Evolutionary conservation across 2,113 vertebrate species (phyloP).

Genomic region (Hippocampus abdominalis): DNA sequence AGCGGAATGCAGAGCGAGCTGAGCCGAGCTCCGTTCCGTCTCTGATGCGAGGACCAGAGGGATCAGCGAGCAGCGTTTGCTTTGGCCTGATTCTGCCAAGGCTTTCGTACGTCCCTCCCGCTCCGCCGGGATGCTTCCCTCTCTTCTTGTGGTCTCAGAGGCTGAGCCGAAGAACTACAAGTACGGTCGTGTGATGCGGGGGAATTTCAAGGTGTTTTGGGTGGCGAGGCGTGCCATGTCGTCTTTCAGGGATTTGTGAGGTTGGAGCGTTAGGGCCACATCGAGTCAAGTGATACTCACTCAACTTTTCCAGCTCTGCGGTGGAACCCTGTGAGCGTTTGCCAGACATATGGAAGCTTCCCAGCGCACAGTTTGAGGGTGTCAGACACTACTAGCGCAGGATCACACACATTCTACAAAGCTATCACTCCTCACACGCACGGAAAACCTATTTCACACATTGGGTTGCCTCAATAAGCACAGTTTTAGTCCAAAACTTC

Average conservation of each 20-base stretch:
- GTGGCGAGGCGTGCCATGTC: slow-evolving; percentile 7
- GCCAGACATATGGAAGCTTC: slow-evolving; percentile 23
- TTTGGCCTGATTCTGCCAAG: slow-evolving; percentile 69
- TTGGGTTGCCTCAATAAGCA: slow-evolving; percentile 19
- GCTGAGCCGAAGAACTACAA: slow-evolving; percentile 54
- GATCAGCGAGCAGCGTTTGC: slow-evolving; percentile 67
- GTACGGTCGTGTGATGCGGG: slow-evolving; percentile 37
- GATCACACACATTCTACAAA: slow-evolving; percentile 14
- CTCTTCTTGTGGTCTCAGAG: slow-evolving; percentile 45
- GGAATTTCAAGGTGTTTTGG: slow-evolving; percentile 23
- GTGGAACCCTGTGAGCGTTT: slow-evolving; percentile 21
- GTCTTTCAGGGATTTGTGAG: slow-evolving; percentile 28
- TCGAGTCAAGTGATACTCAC: slow-evolving; percentile 14
- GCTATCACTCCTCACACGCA: slow-evolving; percentile 29
- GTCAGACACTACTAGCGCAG: slow-evolving; percentile 7
- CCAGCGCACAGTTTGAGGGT: slow-evolving; percentile 13
- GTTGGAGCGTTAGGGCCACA: slow-evolving; percentile 8
- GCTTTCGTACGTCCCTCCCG: slow-evolving; percentile 9
- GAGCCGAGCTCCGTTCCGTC: slow-evolving; percentile 65
- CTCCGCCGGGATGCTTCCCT: slow-evolving; percentile 35
- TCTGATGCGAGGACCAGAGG: slow-evolving; percentile 67
- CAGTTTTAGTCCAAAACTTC: slow-evolving; percentile 19
- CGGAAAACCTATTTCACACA: slow-evolving; percentile 22
- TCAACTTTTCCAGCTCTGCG: slow-evolving; percentile 25
- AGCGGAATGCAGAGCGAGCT: slow-evolving; percentile 68